Conservation (phyloP, 2,888 invertebrate genomes). For the Mythimna vitellina region DNA sequence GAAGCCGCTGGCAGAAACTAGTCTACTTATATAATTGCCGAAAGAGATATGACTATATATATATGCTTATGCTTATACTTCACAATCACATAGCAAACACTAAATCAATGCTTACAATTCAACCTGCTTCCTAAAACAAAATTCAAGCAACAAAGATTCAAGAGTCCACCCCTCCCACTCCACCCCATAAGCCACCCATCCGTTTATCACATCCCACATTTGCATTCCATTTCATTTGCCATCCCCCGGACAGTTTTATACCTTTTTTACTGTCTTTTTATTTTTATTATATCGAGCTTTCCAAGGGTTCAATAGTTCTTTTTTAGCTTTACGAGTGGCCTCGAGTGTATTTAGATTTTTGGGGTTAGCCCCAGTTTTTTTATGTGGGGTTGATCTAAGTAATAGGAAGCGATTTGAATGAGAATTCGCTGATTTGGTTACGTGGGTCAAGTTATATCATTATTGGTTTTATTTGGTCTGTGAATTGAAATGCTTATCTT, state of each 20-base stretch:
- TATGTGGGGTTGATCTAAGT: conserved; percentile 53
- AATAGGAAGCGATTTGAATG: conserved; percentile 60
- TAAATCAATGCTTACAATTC: conserved; percentile 19
- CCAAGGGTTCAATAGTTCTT: conserved; percentile 77
- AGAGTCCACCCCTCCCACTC: conserved; percentile 30
- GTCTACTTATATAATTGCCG: too few species aligned
- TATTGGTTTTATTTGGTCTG: conserved; percentile 31
- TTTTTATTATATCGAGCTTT: conserved; percentile 77
- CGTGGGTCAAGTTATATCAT: conserved; percentile 43
- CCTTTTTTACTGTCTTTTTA: conserved; percentile 82
- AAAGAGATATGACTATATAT: too few species aligned
- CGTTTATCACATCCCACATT: conserved; percentile 80
- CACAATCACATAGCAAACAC: neutral
- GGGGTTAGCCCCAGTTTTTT: conserved; percentile 56
- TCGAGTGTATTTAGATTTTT: conserved; percentile 65
- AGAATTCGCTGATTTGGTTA: conserved; percentile 42
- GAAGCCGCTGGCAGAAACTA: too few species aligned
- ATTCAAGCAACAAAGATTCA: conserved; percentile 48
- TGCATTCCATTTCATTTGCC: conserved; percentile 88
- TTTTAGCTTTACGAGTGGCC: conserved; percentile 76
- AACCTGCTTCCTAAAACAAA: conserved; percentile 24
- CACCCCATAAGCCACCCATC: conserved; percentile 59
- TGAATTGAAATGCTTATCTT: conserved; percentile 7
- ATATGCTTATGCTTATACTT: too few species aligned
- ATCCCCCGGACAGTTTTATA: conserved; percentile 80